These are phyloP conservation scores for Delichon dasypus DNA, from an alignment of 2,797 vertebrate species.

Conservation along the genomic window DNA sequence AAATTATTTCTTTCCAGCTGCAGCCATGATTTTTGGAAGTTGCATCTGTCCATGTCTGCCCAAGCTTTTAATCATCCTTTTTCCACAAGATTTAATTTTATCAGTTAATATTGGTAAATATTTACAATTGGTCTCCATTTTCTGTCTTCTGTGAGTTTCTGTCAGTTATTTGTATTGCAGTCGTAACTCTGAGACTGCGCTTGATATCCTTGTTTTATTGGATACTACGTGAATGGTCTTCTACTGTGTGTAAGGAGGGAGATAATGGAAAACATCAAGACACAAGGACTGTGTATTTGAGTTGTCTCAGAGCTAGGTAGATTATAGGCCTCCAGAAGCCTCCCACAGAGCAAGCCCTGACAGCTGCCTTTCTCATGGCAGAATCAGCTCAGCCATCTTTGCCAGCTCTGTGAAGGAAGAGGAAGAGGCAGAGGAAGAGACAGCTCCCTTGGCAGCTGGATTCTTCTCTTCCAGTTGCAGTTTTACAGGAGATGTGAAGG, in stretches of 20 bases:
- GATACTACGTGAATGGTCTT: neutral
- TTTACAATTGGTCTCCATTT: neutral
- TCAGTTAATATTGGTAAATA: neutral
- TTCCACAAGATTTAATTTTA: neutral
- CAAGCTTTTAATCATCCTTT: neutral
- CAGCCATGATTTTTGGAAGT: neutral
- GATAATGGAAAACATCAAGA: neutral
- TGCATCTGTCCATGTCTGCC: neutral
- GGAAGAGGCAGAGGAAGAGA: neutral
- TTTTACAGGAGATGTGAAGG: neutral
- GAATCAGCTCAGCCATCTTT: neutral
- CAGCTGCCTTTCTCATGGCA: neutral
- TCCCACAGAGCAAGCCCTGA: neutral
- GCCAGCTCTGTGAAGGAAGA: neutral
- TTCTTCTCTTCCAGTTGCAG: neutral
- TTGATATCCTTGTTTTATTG: neutral
- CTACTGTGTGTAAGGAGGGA: neutral
- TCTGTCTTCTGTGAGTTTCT: neutral
- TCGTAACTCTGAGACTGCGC: neutral
- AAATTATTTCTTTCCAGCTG: neutral
- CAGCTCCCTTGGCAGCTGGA: neutral
- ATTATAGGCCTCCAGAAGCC: neutral
- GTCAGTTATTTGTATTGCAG: neutral
- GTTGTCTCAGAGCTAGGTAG: neutral
- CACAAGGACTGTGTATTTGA: neutral